These are phyloP conservation scores for Dasypus novemcinctus DNA, from an alignment of 2,113 vertebrate genomes.

Conservation along the genomic window DNA sequence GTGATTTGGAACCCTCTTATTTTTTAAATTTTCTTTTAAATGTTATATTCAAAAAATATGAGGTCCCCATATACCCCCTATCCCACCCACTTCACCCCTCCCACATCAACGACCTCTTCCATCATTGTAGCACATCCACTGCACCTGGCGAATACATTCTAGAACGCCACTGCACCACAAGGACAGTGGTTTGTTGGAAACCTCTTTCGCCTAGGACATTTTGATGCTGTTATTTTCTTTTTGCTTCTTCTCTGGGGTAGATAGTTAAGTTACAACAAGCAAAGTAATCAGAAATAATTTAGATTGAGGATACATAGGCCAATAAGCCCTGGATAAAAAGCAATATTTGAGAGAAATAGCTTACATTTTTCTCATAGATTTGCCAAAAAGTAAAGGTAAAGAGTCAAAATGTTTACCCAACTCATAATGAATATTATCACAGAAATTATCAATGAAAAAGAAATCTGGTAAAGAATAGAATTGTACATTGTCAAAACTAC, in stretches of 20 bases:
- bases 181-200: no score
- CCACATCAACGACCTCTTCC: no score
- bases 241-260: background rate
- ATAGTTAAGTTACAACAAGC: background rate
- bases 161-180: no score
- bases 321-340: background rate
- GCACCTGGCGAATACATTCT: no score
- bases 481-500: background rate
- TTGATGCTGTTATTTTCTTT: background rate
- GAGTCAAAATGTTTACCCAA: background rate
- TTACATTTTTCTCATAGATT: background rate
- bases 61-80: no score
- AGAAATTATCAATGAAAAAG: background rate
- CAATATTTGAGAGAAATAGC: background rate
- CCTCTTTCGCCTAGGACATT: background rate
- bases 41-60: no score
- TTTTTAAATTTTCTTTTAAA: no score
- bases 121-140: no score
- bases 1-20: background rate
- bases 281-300: no score
- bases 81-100: no score
- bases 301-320: background rate
- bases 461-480: background rate
- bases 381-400: background rate
- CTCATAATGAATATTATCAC: background rate